Evolutionary conservation across 2,888 invertebrate species (phyloP).

Genomic region (Drosophila flavopinicola): DNA sequence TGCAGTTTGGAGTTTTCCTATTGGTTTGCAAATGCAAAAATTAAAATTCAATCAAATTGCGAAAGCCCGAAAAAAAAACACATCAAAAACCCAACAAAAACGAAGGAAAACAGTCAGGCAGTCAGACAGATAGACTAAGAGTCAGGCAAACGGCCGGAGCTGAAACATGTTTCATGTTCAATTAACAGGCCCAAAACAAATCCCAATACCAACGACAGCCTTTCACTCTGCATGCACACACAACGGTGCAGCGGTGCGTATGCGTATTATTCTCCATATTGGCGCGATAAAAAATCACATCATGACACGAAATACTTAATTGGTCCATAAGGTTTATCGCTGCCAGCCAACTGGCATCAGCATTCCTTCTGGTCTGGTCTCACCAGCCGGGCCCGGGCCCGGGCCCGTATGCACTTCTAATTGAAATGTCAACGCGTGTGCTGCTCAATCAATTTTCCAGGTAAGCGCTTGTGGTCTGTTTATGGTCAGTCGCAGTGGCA

Average conservation of each 20-base stretch:
- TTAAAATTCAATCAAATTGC: conserved; percentile 81
- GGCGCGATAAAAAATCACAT: conserved; percentile 57
- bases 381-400: background rate
- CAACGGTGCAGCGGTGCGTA: too few relatives aligned
- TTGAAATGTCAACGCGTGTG: conserved; percentile 75
- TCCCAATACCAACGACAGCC: conserved; percentile 54
- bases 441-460: conserved; percentile 72
- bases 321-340: conserved; percentile 63
- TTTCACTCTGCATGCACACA: conserved; percentile 51
- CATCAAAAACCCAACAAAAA: background rate
- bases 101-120: conserved; percentile 31
- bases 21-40: conserved; percentile 71
- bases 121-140: conserved; percentile 42
- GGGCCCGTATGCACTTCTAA: conserved; percentile 61
- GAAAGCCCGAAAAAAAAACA: conserved; percentile 58
- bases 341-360: conserved; percentile 44
- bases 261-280: conserved; percentile 48
- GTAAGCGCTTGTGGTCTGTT: conserved; percentile 41
- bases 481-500: conserved; percentile 36
- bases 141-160: conserved; percentile 15
- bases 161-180: conserved; percentile 76
- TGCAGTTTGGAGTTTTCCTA: conserved; percentile 48
- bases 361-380: conserved; percentile 47
- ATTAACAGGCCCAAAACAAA: conserved; percentile 65
- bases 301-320: conserved; percentile 62